A percentile compares a stretch with the other conserved stretches of the same genome.
Conservation (phyloP, 2,113 vertebrate species). For the pig (Sus scrofa) region DNA sequence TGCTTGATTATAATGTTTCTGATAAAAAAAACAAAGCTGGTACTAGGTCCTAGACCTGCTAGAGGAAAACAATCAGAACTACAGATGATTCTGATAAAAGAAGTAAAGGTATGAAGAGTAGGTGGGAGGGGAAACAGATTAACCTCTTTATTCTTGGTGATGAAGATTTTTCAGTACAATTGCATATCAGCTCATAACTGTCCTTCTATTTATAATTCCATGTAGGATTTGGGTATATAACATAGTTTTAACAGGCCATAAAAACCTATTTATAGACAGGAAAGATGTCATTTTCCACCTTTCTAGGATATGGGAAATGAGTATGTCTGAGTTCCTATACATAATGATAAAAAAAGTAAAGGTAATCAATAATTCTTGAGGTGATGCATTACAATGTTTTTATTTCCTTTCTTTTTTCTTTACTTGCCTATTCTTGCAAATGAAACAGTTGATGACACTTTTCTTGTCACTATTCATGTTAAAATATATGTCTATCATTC, state of each 20-base stretch:
- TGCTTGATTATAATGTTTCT: conserved; percentile 38
- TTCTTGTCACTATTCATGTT: conserved; percentile 53
- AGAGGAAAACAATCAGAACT: background rate
- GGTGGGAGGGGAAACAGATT: conserved; percentile 23
- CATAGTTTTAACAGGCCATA: conserved; percentile 54
- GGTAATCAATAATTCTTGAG: conserved; percentile 51
- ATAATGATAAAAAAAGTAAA: conserved; percentile 60
- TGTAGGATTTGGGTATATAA: conserved; percentile 49
- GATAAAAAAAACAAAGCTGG: conserved; percentile 48
- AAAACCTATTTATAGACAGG: conserved; percentile 55
- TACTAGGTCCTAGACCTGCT: background rate
- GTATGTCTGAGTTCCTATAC: background rate
- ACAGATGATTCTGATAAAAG: conserved; percentile 45
- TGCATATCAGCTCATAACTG: conserved; percentile 59
- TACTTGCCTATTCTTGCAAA: conserved; percentile 46
- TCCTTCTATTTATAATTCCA: conserved; percentile 47
- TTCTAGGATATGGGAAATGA: conserved; percentile 46
- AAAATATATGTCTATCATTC: conserved; percentile 53
- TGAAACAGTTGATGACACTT: conserved; percentile 49
- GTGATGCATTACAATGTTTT: conserved; percentile 37
- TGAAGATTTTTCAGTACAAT: conserved; percentile 42
- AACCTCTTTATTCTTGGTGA: conserved; percentile 63
- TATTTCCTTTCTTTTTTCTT: conserved; percentile 52
- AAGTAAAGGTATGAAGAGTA: background rate
- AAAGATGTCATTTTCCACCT: conserved; percentile 60